phyloP scores from a whole-genome alignment of 2,888 invertebrate genomes.

The Cephus spinipes region DNA sequence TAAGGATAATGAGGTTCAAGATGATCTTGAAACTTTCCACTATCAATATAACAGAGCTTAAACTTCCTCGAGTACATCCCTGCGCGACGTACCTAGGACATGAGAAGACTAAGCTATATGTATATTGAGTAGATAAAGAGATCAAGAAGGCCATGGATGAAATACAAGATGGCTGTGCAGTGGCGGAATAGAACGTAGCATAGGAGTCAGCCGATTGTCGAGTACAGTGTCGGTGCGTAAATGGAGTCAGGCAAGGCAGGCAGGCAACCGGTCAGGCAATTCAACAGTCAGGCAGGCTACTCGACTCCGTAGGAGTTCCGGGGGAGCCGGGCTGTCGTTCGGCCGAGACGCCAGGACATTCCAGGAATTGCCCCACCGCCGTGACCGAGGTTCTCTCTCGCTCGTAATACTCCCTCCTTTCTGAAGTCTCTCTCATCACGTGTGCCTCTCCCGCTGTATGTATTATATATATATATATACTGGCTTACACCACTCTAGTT shows the following conservation, averaged over 20 bases:
- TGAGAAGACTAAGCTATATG: neutral
- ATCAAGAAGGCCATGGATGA: neutral
- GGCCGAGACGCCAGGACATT: conserved; percentile 55
- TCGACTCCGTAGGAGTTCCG: conserved; percentile 44
- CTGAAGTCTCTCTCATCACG: neutral
- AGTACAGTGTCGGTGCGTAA: conserved; percentile 20
- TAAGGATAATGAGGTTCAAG: neutral
- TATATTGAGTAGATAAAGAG: neutral
- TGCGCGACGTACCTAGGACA: neutral
- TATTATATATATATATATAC: neutral
- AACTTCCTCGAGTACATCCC: neutral
- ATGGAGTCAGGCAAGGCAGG: conserved; percentile 14
- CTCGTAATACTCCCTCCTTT: conserved; percentile 6
- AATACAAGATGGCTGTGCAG: neutral
- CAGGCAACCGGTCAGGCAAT: conserved; percentile 26
- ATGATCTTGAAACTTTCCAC: neutral
- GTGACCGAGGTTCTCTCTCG: conserved; percentile 14
- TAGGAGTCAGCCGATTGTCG: neutral
- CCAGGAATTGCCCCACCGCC: conserved; percentile 49
- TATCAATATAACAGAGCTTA: neutral
- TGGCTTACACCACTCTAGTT: neutral
- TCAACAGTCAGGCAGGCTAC: conserved; percentile 20
- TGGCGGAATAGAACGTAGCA: neutral
- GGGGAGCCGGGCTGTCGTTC: conserved; percentile 55
- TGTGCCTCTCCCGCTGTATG: neutral